Conservation (phyloP, 1,140 invertebrate species). For the Drosophila truncata region DNA sequence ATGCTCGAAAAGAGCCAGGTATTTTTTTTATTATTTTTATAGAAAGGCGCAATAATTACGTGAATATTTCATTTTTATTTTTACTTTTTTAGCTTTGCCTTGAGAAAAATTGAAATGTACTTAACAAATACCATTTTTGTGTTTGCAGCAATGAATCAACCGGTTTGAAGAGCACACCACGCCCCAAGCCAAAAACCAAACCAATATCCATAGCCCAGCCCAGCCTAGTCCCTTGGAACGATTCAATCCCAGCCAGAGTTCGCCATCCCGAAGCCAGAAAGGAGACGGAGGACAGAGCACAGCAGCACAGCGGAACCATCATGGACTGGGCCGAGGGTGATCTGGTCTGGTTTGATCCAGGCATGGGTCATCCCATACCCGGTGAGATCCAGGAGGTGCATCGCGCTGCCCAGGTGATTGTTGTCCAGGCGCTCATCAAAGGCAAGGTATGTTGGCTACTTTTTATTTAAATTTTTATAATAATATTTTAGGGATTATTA, state of each 20-base stretch:
- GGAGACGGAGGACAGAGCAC: neutral
- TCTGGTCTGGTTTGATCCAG: constrained; percentile 97
- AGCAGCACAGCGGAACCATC: constrained; percentile 35
- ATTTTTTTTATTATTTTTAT: constrained; percentile 33
- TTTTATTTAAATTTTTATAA: no score
- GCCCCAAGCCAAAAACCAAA: constrained; percentile 7
- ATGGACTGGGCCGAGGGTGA: constrained; percentile 90
- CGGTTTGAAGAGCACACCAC: constrained; percentile 46
- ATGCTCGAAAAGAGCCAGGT: constrained; percentile 48
- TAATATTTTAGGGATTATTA: neutral
- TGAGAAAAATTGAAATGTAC: constrained; percentile 48
- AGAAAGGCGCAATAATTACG: constrained; percentile 61
- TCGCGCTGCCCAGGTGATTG: constrained; percentile 94
- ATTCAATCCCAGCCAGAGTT: constrained; percentile 3
- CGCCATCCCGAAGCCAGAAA: constrained; percentile 5
- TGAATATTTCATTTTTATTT: constrained; percentile 36
- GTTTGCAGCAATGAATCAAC: constrained; percentile 68
- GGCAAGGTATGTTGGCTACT: constrained; percentile 90
- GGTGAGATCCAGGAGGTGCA: constrained; percentile 95
- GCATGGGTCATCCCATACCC: constrained; percentile 94
- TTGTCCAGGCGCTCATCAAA: constrained; percentile 94
- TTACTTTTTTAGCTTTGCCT: constrained; percentile 12
- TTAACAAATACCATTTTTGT: constrained; percentile 45
- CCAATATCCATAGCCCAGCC: constrained; percentile 6
- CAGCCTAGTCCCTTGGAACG: neutral